Evolutionary conservation across 2,113 vertebrate species (phyloP).

Genomic region (Pygoscelis antarcticus): DNA sequence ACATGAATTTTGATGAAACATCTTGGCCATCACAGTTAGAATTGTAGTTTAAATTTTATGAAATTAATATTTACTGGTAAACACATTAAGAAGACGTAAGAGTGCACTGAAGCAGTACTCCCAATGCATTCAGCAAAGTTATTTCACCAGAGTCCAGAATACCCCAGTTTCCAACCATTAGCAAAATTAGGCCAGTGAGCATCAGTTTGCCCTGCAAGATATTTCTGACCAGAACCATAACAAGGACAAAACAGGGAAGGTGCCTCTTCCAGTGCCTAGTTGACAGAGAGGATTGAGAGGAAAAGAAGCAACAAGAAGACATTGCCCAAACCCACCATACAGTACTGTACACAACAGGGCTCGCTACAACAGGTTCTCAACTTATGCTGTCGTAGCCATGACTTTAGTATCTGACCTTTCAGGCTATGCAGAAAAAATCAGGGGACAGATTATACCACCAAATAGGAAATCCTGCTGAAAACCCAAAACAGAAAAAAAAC

Average conservation of each 20-base stretch:
- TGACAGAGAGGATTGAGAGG: not conserved
- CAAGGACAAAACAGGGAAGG: not conserved
- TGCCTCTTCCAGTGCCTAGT: not conserved
- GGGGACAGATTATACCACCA: not conserved
- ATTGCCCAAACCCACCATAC: not conserved
- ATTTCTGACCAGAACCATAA: not conserved
- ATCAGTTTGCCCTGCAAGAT: not conserved
- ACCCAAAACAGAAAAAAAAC: not conserved
- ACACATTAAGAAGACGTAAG: not conserved
- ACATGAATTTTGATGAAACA: not conserved
- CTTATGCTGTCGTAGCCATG: not conserved
- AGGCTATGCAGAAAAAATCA: not conserved
- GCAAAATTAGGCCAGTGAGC: not conserved
- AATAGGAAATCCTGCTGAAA: not conserved
- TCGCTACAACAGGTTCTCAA: not conserved
- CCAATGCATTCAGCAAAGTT: not conserved
- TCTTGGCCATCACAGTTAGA: not conserved
- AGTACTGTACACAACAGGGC: not conserved
- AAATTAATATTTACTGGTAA: not conserved
- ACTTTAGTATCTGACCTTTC: not conserved
- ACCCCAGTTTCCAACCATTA: not conserved
- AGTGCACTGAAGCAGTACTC: not conserved
- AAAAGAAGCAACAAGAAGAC: not conserved
- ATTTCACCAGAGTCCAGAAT: not conserved
- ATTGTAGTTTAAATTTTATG: not conserved